A percentile compares a stretch with the other conserved stretches of the same genome.
phyloP scores from a whole-genome alignment of 2,888 invertebrate species.

The Neuroscelio doddi region DNA sequence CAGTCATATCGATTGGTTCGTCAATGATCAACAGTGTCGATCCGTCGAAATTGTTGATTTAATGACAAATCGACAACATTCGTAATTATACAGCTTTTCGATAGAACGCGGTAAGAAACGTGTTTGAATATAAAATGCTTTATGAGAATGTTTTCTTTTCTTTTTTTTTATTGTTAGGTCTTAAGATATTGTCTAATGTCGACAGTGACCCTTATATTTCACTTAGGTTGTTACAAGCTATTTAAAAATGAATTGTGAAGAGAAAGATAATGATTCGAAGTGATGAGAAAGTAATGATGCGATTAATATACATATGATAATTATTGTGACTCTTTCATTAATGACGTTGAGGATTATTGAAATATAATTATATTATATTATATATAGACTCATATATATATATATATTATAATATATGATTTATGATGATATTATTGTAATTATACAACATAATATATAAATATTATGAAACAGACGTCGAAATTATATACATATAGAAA shows the following conservation, averaged over 20 bases:
- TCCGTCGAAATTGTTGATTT: too few relatives aligned
- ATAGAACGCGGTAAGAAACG: constrained; percentile 28
- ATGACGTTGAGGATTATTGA: constrained; percentile 65
- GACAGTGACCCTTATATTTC: constrained; percentile 59
- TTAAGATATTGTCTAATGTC: constrained; percentile 62
- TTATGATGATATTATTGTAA: constrained; percentile 62
- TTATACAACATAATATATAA: constrained; percentile 57
- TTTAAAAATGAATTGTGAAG: constrained; percentile 50
- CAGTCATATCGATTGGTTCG: constrained; percentile 7
- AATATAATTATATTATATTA: constrained; percentile 61
- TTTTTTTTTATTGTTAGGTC: constrained; percentile 61
- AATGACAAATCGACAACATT: too few relatives aligned
- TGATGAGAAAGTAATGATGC: constrained; percentile 49
- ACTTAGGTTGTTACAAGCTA: constrained; percentile 57
- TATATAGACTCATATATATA: constrained; percentile 45
- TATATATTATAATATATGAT: constrained; percentile 47
- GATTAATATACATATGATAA: constrained; percentile 50
- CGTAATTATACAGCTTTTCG: constrained; percentile 16
- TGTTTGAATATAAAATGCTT: constrained; percentile 50
- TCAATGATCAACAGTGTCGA: not conserved
- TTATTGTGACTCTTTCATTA: constrained; percentile 61
- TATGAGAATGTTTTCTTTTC: constrained; percentile 56
- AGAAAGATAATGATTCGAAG: constrained; percentile 35
- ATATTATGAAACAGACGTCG: constrained; percentile 46
- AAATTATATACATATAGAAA: constrained; percentile 48